Evolutionary conservation across 2,113 vertebrate genomes (phyloP).

Genomic region (Butorides virescens): DNA sequence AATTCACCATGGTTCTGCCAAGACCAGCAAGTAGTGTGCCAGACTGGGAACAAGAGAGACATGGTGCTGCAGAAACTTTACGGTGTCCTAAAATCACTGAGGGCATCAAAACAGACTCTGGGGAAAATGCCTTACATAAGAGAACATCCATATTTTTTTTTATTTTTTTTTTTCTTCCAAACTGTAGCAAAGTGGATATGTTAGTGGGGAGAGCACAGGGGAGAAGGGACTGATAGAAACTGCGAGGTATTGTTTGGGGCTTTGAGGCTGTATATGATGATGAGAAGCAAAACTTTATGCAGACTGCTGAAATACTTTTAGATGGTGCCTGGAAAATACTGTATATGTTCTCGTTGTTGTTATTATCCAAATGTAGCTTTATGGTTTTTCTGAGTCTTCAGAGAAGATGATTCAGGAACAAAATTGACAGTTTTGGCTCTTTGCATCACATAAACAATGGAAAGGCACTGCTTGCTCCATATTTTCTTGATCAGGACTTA

Average conservation of each 20-base stretch:
- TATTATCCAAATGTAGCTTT: background rate
- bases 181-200: background rate
- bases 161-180: background rate
- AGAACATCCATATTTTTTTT: background rate
- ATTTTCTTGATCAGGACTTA: background rate
- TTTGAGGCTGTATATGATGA: background rate
- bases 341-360: background rate
- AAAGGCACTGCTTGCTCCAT: background rate
- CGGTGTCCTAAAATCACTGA: background rate
- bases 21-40: background rate
- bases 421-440: background rate
- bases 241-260: background rate
- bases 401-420: background rate
- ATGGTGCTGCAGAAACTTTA: background rate
- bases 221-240: background rate
- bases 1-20: background rate
- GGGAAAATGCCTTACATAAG: background rate
- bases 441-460: background rate
- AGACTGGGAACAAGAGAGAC: background rate
- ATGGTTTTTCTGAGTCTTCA: background rate
- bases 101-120: accelerated
- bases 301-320: background rate
- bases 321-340: background rate
- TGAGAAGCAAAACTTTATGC: background rate
- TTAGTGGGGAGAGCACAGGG: background rate